Percentiles rank a stretch among this genome's conserved stretches.
These are phyloP conservation scores for Pseudomyrmex concolor DNA, from an alignment of 1,140 invertebrate genomes.

Conservation along the genomic window DNA sequence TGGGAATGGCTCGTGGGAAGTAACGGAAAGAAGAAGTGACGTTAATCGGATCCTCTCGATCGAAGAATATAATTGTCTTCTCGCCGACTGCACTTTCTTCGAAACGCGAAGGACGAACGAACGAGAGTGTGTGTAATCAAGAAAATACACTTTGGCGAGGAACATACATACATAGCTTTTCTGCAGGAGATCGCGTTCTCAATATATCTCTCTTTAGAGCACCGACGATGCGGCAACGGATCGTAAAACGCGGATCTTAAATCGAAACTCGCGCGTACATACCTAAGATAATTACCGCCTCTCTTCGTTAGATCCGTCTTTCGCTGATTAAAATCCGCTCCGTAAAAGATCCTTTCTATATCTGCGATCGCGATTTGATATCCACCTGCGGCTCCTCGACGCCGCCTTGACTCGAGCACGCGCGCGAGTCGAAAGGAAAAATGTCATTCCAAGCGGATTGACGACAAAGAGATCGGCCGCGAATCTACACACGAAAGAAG, in stretches of 20 bases:
- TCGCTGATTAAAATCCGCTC: constrained; percentile 46
- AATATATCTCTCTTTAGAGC: constrained; percentile 4
- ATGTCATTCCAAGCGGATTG: constrained; percentile 24
- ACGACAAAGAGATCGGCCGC: constrained; percentile 29
- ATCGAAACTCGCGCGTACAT: constrained; percentile 45
- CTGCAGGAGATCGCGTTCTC: background rate
- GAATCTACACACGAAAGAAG: constrained; percentile 7
- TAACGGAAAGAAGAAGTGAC: constrained; percentile 51
- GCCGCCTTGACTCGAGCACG: background rate
- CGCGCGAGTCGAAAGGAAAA: constrained; percentile 15
- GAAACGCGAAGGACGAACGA: background rate
- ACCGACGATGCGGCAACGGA: constrained; percentile 1
- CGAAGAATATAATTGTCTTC: constrained; percentile 1
- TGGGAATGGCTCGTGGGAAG: constrained; percentile 57
- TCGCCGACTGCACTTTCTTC: constrained; percentile 15
- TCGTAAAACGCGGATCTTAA: constrained; percentile 39
- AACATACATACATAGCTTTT: background rate
- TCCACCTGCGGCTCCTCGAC: constrained; percentile 4
- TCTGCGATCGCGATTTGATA: constrained; percentile 48
- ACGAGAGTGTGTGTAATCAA: background rate
- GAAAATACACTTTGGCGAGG: no score
- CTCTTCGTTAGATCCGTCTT: constrained; percentile 39
- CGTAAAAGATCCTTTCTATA: constrained; percentile 46
- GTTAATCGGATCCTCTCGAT: constrained; percentile 29
- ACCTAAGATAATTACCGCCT: constrained; percentile 44